These are phyloP conservation scores for Tylochromis polylepis DNA, from an alignment of 2,113 vertebrate species.

Conservation along the genomic window DNA sequence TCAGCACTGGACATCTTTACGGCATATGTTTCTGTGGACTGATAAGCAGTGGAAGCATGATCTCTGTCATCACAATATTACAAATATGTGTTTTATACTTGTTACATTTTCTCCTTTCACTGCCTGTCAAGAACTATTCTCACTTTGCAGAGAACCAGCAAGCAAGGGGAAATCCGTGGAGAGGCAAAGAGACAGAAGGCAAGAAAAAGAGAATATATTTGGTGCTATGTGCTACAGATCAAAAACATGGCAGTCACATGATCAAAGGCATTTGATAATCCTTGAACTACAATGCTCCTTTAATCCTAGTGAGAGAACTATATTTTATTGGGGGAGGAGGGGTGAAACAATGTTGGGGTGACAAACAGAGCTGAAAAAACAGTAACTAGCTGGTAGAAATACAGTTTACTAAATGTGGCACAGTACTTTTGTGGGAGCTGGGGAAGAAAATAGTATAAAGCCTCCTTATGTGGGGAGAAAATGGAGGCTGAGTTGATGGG, in stretches of 20 bases:
- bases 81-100: constrained; percentile 39
- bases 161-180: constrained; percentile 52
- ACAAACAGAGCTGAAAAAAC: constrained; percentile 38
- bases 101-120: constrained; percentile 33
- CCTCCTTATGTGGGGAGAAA: constrained; percentile 64
- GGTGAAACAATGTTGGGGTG: constrained; percentile 14
- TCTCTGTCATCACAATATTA: constrained; percentile 1
- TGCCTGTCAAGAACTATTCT: constrained; percentile 59
- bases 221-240: constrained; percentile 59
- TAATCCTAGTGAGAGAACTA: constrained; percentile 65
- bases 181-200: constrained; percentile 48
- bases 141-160: constrained; percentile 48
- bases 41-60: neutral
- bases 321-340: constrained; percentile 36
- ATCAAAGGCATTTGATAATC: constrained; percentile 76
- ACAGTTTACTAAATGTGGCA: constrained; percentile 57
- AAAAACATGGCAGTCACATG: constrained; percentile 71
- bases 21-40: neutral
- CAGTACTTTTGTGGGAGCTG: constrained; percentile 33
- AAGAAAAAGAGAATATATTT: constrained; percentile 59
- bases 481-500: constrained; percentile 58
- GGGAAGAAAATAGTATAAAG: constrained; percentile 66
- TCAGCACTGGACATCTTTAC: neutral
- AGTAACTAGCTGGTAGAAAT: constrained; percentile 50
- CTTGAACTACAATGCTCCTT: constrained; percentile 69